Evolutionary conservation across 2,888 invertebrate genomes (phyloP), one percentile per base, ranked within the genome.

Genomic region (Hedya salicella): DNA sequence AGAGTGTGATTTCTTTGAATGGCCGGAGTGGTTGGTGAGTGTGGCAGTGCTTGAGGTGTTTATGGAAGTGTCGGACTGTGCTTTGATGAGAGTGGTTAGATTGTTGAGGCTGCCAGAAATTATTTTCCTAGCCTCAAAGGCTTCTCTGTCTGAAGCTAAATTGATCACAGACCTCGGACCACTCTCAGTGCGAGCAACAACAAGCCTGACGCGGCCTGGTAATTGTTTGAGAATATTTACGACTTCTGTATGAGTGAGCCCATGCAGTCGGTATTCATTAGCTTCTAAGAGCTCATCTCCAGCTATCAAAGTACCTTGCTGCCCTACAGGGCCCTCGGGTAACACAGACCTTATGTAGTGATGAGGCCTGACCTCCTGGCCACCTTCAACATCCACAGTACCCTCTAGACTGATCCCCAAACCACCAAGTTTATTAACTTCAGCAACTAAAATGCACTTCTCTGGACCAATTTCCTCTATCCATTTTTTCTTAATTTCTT

Each of bases 281-380:
- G 98, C 99, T 95, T 99, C 96, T 69, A 99, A 93, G 39, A 99
- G 93, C 89, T 99, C 99, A 87, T 99, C 99, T 13, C 99, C 99
- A 62, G 98, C 97, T 78, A 94, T 94, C n/a, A 99, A 93, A 66
- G 95, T 95, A 1, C 97, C 98, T 82, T 98, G 98, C 74, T 95
- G 94, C 1, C 98, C 99, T 0, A 99, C 98, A 0, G 99, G 99
- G 3, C 99, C 99, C 81, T 99, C 98, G 8, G 97, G 96, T 68
- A 99, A 94, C 74, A 99, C 98, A 36, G 98, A 98, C 73, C 99
- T 95, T 77, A 99, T 99, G 83, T 98, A 99, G 91, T 99, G 99
- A 91, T 99, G 99, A n/a, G 99, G 99, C 75, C 98, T 94, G 44
- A 98, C 95, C 92, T 99, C 99, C 74, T 97, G 95, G 2, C 99